Evolutionary conservation across 2,113 vertebrate genomes (phyloP).

Genomic region (Rhea pennata): DNA sequence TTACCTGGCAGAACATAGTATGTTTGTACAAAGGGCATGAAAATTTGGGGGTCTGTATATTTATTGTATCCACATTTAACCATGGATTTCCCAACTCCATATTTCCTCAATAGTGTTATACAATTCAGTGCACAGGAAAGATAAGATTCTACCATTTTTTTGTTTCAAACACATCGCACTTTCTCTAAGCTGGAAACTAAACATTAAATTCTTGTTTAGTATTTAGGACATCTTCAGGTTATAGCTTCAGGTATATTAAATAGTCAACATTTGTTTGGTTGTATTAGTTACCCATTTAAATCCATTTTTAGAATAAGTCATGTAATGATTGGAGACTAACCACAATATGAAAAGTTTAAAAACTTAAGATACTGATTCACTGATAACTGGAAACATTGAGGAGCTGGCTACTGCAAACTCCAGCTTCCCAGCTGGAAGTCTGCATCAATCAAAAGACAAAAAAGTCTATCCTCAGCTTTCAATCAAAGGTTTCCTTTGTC

Average conservation of each 20-base stretch:
- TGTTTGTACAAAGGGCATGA: not conserved
- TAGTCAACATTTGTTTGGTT: not conserved
- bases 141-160: not conserved
- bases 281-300: not conserved
- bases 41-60: not conserved
- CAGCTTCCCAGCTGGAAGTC: not conserved
- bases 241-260: not conserved
- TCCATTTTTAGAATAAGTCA: not conserved
- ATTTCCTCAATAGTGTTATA: not conserved
- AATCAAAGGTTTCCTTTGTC: not conserved
- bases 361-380: not conserved
- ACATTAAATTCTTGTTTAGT: not conserved
- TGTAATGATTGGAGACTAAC: not conserved
- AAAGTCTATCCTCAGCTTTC: not conserved
- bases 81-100: fast-evolving
- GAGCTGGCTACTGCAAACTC: not conserved
- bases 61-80: not conserved
- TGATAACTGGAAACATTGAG: not conserved
- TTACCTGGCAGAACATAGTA: not conserved
- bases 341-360: not conserved
- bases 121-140: not conserved
- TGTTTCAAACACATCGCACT: not conserved
- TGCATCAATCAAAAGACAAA: not conserved
- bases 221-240: not conserved
- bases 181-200: not conserved